Evolutionary conservation across 2,797 vertebrate species (phyloP).

Genomic region (Pampus argenteus): DNA sequence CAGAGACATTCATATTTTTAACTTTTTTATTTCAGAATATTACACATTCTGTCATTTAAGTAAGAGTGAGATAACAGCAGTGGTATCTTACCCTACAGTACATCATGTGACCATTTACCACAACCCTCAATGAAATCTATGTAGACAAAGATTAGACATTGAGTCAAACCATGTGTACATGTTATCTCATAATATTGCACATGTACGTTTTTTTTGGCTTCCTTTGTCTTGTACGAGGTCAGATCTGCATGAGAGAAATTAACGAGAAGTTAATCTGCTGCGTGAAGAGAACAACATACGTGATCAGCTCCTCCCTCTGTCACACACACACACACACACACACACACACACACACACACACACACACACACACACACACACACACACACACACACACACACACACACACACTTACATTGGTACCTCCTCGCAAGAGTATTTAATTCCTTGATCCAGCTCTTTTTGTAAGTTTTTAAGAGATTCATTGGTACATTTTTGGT

Average conservation of each 20-base stretch:
- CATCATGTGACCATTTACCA: background rate
- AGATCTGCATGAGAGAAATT: constrained; percentile 54
- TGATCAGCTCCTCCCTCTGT: fast-evolving
- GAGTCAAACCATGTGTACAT: constrained; percentile 18
- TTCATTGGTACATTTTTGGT: constrained; percentile 67
- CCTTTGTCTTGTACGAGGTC: too few species aligned
- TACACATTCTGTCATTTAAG: background rate
- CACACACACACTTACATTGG: constrained; percentile 60
- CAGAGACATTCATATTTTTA: background rate
- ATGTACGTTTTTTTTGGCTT: too few species aligned
- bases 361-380: too few species aligned
- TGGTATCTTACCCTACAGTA: background rate
- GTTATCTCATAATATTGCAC: too few species aligned
- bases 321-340: too few species aligned
- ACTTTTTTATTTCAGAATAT: constrained; percentile 33
- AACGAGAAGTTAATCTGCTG: background rate
- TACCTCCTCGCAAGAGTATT: constrained; percentile 74
- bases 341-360: too few species aligned
- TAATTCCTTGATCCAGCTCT: constrained; percentile 56
- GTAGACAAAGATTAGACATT: constrained; percentile 17
- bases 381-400: too few species aligned
- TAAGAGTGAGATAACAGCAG: background rate
- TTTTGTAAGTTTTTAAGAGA: constrained; percentile 69
- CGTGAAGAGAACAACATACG: background rate
- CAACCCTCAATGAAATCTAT: too few species aligned